These are phyloP conservation scores for Chrosomus eos DNA, from an alignment of 2,797 vertebrate species.

Conservation along the genomic window DNA sequence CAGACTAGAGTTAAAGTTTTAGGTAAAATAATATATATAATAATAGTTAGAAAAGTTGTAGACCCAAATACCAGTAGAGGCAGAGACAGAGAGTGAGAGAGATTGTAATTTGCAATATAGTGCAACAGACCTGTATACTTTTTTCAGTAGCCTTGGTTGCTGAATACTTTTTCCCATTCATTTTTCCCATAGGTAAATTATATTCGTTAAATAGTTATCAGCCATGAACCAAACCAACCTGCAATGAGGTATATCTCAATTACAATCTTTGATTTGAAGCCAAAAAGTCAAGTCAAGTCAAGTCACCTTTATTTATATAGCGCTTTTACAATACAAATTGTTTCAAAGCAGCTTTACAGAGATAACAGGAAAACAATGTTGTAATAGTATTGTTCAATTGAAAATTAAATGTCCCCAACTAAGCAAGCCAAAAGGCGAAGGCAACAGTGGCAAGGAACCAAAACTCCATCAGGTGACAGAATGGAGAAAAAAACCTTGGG, in stretches of 20 bases:
- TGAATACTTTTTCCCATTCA: neutral
- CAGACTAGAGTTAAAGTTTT: neutral
- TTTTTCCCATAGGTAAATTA: neutral
- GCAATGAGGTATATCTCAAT: neutral
- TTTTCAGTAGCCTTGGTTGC: neutral
- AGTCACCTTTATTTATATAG: too few relatives aligned
- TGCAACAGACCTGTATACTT: neutral
- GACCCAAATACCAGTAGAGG: neutral
- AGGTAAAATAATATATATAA: too few relatives aligned
- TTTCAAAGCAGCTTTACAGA: too few relatives aligned
- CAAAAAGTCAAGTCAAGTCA: too few relatives aligned
- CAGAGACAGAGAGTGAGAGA: neutral
- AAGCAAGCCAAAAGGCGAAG: too few relatives aligned
- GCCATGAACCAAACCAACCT: neutral
- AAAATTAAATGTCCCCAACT: too few relatives aligned
- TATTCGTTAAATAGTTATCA: neutral
- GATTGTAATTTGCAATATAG: neutral
- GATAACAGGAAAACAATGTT: too few relatives aligned
- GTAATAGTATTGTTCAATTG: too few relatives aligned
- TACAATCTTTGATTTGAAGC: neutral
- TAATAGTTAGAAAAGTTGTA: neutral
- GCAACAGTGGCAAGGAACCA: too few relatives aligned
- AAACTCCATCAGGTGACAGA: too few relatives aligned
- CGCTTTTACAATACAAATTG: too few relatives aligned
- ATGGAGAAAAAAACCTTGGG: too few relatives aligned